These are phyloP conservation scores for Geococcyx californianus DNA, from an alignment of 2,113 vertebrate species.

Conservation along the genomic window DNA sequence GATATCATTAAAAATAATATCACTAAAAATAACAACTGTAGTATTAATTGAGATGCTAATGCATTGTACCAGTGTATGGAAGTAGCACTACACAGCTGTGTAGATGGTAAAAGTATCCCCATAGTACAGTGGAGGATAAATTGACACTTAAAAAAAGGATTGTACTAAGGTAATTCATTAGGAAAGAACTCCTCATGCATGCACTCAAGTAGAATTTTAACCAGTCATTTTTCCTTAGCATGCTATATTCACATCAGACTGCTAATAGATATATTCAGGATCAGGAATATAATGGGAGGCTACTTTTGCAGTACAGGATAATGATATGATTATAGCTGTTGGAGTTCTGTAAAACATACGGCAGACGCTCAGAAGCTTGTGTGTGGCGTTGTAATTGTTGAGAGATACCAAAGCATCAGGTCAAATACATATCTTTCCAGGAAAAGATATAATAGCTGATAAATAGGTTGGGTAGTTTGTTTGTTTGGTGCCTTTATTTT, in stretches of 20 bases:
- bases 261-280: not conserved
- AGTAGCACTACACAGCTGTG: not conserved
- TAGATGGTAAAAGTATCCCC: not conserved
- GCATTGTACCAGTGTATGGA: not conserved
- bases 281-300: not conserved
- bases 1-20: no score
- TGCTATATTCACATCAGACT: not conserved
- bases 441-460: not conserved
- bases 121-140: not conserved
- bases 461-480: no score
- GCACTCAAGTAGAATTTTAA: not conserved
- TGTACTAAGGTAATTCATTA: not conserved
- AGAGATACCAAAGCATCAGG: not conserved
- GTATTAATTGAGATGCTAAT: not conserved
- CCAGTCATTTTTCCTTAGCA: not conserved
- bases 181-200: not conserved
- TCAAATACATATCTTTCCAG: not conserved
- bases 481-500: no score
- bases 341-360: fast-evolving
- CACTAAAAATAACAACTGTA: no score
- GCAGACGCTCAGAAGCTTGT: not conserved
- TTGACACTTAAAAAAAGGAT: not conserved
- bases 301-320: not conserved
- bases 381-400: not conserved
- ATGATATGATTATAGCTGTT: not conserved